These are phyloP conservation scores for Corythornis vintsioides DNA, from an alignment of 2,113 vertebrate genomes.

Conservation along the genomic window DNA sequence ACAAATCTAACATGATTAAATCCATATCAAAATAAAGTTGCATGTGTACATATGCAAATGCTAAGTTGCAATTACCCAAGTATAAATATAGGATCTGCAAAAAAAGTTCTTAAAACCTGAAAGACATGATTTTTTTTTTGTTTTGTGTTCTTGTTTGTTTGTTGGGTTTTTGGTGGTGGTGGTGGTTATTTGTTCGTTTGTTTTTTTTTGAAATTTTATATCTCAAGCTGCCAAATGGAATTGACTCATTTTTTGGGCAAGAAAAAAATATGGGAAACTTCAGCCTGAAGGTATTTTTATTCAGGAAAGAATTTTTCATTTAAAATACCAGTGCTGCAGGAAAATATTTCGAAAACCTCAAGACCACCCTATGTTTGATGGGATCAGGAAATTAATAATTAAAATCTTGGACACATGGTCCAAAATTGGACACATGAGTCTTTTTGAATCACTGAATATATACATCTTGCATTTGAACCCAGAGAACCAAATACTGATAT, in stretches of 20 bases:
- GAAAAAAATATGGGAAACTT: neutral
- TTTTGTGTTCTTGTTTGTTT: no score
- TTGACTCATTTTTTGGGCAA: neutral
- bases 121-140: neutral
- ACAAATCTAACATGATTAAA: neutral
- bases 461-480: rapidly evolving
- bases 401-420: neutral
- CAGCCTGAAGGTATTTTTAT: neutral
- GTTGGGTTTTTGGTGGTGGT: neutral
- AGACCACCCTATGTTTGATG: neutral
- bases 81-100: neutral
- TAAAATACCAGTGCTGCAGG: neutral
- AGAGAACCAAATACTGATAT: neutral
- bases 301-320: neutral
- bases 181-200: neutral
- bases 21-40: neutral
- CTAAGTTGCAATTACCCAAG: neutral
- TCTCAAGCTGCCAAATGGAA: neutral
- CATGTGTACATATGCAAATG: neutral
- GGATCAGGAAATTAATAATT: neutral
- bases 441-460: neutral
- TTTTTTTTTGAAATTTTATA: neutral
- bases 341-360: neutral
- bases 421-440: rapidly evolving
- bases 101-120: neutral